Evolutionary conservation across 2,888 invertebrate species (phyloP).

Genomic region (Idaea aversata): DNA sequence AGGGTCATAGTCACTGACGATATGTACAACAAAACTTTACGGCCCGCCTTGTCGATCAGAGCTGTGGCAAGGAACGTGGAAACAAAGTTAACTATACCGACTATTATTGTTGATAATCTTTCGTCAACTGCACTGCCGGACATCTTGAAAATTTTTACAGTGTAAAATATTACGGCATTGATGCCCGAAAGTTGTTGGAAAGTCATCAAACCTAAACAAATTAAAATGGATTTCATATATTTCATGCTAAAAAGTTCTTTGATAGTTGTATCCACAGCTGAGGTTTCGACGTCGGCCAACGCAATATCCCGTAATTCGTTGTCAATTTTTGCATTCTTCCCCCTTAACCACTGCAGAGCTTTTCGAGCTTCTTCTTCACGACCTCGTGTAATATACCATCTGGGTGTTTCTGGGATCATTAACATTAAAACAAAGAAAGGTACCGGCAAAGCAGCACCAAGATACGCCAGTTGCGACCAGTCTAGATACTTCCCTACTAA

Average conservation of each 20-base stretch:
- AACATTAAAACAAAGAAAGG: slow-evolving; percentile 90
- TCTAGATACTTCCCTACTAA: slow-evolving; percentile 88
- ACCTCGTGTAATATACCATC: slow-evolving; percentile 92
- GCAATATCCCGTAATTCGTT: slow-evolving; percentile 88
- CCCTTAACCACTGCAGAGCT: slow-evolving; percentile 91
- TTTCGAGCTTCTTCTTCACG: slow-evolving; percentile 87
- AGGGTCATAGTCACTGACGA: slow-evolving; percentile 90
- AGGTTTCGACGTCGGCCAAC: slow-evolving; percentile 84
- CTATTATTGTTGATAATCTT: slow-evolving; percentile 90
- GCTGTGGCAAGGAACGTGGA: slow-evolving; percentile 93
- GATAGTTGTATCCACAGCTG: slow-evolving; percentile 81
- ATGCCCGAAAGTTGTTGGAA: slow-evolving; percentile 98
- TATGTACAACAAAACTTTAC: slow-evolving; percentile 92
- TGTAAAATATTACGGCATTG: slow-evolving; percentile 97
- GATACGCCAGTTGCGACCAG: slow-evolving; percentile 90
- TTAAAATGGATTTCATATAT: slow-evolving; percentile 88
- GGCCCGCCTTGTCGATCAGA: slow-evolving; percentile 92
- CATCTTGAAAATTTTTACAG: slow-evolving; percentile 91
- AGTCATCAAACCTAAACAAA: slow-evolving; percentile 94
- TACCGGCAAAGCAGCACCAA: slow-evolving; percentile 87
- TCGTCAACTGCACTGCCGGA: slow-evolving; percentile 91
- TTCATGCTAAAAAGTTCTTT: slow-evolving; percentile 85
- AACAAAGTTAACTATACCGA: slow-evolving; percentile 94
- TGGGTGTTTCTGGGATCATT: slow-evolving; percentile 95
- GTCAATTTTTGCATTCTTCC: slow-evolving; percentile 87